phyloP scores from a whole-genome alignment of 2,888 invertebrate species.

The Yponomeuta cagnagella region DNA sequence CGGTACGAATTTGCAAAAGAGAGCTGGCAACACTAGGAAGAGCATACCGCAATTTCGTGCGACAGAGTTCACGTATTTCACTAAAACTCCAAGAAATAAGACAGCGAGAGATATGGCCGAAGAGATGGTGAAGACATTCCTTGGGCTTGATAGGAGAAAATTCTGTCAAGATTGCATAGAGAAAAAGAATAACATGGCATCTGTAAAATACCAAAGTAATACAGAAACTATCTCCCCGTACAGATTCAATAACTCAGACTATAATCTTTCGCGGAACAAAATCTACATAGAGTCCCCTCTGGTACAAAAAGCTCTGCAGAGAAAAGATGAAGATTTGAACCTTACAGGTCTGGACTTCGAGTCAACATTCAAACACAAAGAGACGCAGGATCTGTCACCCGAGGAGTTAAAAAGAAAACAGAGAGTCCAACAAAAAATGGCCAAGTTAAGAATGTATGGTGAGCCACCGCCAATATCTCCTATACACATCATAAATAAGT shows the following conservation, averaged over 20 bases:
- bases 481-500: conserved; percentile 55
- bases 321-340: conserved; percentile 39
- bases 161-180: conserved; percentile 48
- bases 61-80: conserved; percentile 78
- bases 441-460: conserved; percentile 69
- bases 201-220: conserved; percentile 27
- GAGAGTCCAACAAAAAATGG: conserved; percentile 56
- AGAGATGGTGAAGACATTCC: conserved; percentile 48
- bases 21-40: conserved; percentile 64
- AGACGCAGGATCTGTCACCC: conserved; percentile 44
- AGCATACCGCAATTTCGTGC: conserved; percentile 76
- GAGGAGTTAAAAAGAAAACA: conserved; percentile 43
- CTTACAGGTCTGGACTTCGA: conserved; percentile 64
- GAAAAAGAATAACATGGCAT: conserved; percentile 44
- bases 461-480: conserved; percentile 74
- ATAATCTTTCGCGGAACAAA: conserved; percentile 45
- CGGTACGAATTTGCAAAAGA: conserved; percentile 79
- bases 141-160: conserved; percentile 31
- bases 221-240: conserved; percentile 55
- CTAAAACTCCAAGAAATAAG: conserved; percentile 75
- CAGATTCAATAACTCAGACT: conserved; percentile 41
- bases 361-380: conserved; percentile 53
- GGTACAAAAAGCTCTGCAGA: conserved; percentile 22
- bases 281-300: conserved; percentile 50
- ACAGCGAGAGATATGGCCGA: conserved; percentile 63